phyloP scores from a whole-genome alignment of 2,888 invertebrate species.

The Ditylenchus weischeri region DNA sequence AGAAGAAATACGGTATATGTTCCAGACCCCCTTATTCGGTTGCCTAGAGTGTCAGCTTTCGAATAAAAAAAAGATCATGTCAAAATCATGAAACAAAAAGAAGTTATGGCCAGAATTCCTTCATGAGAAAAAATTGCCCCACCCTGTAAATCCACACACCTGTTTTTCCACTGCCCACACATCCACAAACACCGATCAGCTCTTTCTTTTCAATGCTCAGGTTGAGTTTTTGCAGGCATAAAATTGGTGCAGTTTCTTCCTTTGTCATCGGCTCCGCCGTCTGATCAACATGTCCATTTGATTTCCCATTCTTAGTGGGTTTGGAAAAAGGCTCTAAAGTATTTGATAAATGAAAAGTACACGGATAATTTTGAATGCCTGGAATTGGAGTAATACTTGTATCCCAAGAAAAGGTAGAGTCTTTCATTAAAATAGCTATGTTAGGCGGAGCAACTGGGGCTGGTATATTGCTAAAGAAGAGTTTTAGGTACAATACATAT shows the following conservation, averaged over 20 bases:
- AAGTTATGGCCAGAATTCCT: too few relatives aligned
- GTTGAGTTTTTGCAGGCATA: slow-evolving; percentile 15
- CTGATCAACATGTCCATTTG: slow-evolving; percentile 1
- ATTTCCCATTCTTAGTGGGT: not conserved
- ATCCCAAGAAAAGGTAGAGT: slow-evolving; percentile 64
- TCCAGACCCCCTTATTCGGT: too few relatives aligned
- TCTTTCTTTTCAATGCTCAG: slow-evolving; percentile 57
- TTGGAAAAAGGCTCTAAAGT: too few relatives aligned
- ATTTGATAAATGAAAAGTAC: too few relatives aligned
- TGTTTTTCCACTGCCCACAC: slow-evolving; percentile 66
- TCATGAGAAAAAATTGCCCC: too few relatives aligned
- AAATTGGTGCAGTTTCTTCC: not conserved
- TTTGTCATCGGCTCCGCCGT: not conserved
- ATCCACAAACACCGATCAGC: slow-evolving; percentile 66
- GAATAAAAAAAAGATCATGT: too few relatives aligned
- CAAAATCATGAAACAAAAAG: too few relatives aligned
- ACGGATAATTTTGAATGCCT: too few relatives aligned
- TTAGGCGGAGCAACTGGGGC: slow-evolving; percentile 62
- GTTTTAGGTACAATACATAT: not conserved
- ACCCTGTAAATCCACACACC: too few relatives aligned
- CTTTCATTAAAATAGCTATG: slow-evolving; percentile 63
- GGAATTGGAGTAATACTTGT: not conserved
- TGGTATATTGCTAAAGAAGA: slow-evolving; percentile 51
- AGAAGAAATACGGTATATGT: too few relatives aligned
- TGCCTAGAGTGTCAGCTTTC: too few relatives aligned